These are phyloP conservation scores for Echeneis naucrates DNA, from an alignment of 2,797 vertebrate species.

Conservation along the genomic window DNA sequence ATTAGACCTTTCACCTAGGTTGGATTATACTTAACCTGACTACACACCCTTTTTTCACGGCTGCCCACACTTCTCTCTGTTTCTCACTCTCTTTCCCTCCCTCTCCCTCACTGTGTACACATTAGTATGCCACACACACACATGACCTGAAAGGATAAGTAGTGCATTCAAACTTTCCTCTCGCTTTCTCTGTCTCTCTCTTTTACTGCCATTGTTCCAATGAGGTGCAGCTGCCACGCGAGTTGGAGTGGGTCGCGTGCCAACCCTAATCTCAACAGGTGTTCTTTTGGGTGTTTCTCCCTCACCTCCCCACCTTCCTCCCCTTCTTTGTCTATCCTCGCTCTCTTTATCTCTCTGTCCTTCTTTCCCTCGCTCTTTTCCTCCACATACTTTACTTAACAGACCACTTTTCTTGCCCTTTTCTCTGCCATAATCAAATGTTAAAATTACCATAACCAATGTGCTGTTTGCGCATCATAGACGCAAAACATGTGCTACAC, in stretches of 20 bases:
- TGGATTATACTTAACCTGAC: constrained; percentile 63
- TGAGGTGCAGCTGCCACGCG: constrained; percentile 80
- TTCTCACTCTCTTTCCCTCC: constrained; percentile 5
- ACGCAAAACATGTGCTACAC: not conserved
- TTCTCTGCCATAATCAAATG: constrained; percentile 4
- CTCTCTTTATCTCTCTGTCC: constrained; percentile 30
- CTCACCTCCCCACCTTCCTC: constrained; percentile 12
- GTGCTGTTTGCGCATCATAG: not conserved
- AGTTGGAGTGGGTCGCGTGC: constrained; percentile 83
- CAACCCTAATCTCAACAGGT: constrained; percentile 85
- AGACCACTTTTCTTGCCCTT: constrained; percentile 9
- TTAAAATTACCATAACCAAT: constrained; percentile 7
- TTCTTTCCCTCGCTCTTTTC: constrained; percentile 9
- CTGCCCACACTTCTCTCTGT: constrained; percentile 48
- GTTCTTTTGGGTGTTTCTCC: constrained; percentile 74
- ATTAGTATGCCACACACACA: constrained; percentile 65
- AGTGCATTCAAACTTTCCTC: constrained; percentile 81
- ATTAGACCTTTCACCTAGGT: constrained; percentile 71
- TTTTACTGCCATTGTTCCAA: constrained; percentile 80
- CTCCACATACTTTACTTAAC: constrained; percentile 22
- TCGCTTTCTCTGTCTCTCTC: constrained; percentile 68
- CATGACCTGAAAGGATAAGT: constrained; percentile 78
- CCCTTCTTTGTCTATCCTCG: constrained; percentile 60
- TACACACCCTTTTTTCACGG: constrained; percentile 60
- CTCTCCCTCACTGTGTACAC: constrained; percentile 41